Evolutionary conservation across 2,113 vertebrate genomes (phyloP).

Genomic region (Solenodon paradoxus): DNA sequence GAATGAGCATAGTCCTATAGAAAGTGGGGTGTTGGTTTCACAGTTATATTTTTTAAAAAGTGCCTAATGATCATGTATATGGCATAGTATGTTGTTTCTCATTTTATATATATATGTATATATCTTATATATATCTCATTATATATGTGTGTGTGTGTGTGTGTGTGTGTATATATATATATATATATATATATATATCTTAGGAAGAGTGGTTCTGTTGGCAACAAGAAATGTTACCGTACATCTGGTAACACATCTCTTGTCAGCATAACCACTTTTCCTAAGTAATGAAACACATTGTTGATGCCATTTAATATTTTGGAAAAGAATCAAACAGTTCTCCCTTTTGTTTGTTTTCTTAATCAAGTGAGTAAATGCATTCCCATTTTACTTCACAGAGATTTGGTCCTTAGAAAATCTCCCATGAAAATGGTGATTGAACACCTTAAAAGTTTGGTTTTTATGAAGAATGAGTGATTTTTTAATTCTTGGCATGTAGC

Average conservation of each 20-base stretch:
- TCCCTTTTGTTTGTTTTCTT: conserved; percentile 57
- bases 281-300: background rate
- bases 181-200: no score
- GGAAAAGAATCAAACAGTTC: conserved; percentile 4
- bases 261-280: background rate
- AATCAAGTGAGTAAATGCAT: conserved; percentile 46
- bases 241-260: no score
- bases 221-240: no score
- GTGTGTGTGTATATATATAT: no score
- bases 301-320: conserved; percentile 43
- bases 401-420: conserved; percentile 30
- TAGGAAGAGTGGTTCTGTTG: no score
- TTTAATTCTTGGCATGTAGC: background rate
- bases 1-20: conserved; percentile 1
- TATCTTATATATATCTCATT: no score
- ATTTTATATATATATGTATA: background rate
- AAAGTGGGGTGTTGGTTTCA: background rate
- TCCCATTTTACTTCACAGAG: conserved; percentile 51
- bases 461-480: conserved; percentile 29
- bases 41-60: conserved; percentile 45
- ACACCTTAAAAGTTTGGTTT: conserved; percentile 34
- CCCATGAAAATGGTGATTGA: background rate
- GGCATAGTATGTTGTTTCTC: background rate
- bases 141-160: no score
- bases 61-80: background rate